Conservation (phyloP, 2,888 invertebrate species). For the Synanthedon myopaeformis region DNA sequence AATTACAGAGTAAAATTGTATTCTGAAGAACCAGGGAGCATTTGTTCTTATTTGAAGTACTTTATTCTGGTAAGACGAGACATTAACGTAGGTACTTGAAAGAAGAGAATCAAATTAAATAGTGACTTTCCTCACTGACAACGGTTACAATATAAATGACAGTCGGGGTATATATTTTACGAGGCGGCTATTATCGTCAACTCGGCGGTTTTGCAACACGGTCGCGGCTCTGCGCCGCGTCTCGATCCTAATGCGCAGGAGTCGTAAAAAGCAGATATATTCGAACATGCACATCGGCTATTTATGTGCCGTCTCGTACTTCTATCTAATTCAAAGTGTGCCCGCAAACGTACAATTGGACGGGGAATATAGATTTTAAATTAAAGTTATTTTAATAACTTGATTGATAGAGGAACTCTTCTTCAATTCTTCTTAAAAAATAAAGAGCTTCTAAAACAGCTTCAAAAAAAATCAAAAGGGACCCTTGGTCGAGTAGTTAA, state of each 20-base stretch:
- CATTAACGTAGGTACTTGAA: conserved; percentile 15
- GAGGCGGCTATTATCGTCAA: conserved; percentile 62
- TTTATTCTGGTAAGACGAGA: too few relatives aligned
- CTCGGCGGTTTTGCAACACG: conserved; percentile 58
- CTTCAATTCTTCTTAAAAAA: too few relatives aligned
- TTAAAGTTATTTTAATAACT: not conserved
- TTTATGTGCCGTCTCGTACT: conserved; percentile 40
- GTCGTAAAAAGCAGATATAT: conserved; percentile 57
- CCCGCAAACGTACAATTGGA: conserved; percentile 2
- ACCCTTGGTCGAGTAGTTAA: too few relatives aligned
- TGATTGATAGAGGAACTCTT: too few relatives aligned
- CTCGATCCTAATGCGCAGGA: conserved; percentile 25
- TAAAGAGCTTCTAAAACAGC: too few relatives aligned
- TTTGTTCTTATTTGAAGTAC: too few relatives aligned
- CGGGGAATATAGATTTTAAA: not conserved
- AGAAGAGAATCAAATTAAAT: conserved; percentile 51
- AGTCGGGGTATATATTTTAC: conserved; percentile 58
- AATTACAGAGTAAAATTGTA: too few relatives aligned
- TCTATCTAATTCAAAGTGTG: conserved; percentile 25
- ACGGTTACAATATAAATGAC: conserved; percentile 47
- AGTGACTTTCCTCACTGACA: conserved; percentile 57
- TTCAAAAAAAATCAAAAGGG: too few relatives aligned
- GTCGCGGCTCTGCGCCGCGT: conserved; percentile 31
- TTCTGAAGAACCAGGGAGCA: too few relatives aligned
- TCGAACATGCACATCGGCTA: conserved; percentile 48